Conservation (phyloP, 2,888 invertebrate species). For the Allophyes oxyacanthae region DNA sequence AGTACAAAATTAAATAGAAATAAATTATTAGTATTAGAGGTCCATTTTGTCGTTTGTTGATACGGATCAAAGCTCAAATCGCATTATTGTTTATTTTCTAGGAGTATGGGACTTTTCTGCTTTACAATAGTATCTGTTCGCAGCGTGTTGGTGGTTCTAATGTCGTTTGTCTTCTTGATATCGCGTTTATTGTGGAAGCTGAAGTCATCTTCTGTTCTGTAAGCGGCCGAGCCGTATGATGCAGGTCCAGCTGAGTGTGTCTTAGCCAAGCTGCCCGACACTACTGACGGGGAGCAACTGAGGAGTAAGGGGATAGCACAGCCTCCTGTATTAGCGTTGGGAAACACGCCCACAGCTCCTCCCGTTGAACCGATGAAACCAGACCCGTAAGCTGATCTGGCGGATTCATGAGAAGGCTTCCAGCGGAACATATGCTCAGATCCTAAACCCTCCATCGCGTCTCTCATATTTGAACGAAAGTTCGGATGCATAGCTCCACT, state of each 20-base stretch:
- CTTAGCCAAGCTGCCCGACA: constrained; percentile 77
- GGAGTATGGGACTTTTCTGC: constrained; percentile 47
- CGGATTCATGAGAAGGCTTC: constrained; percentile 66
- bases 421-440: constrained; percentile 65
- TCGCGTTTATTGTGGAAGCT: constrained; percentile 77
- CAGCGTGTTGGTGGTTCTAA: constrained; percentile 37
- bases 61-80: neutral
- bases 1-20: constrained; percentile 43
- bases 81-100: constrained; percentile 51
- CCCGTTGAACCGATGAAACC: constrained; percentile 53
- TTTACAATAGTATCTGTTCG: constrained; percentile 47
- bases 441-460: constrained; percentile 59
- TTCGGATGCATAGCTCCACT: constrained; percentile 62
- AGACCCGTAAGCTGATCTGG: constrained; percentile 68
- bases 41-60: constrained; percentile 18
- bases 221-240: constrained; percentile 67
- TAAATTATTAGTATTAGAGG: constrained; percentile 23
- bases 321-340: constrained; percentile 77
- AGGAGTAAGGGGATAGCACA: constrained; percentile 82
- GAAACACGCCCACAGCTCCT: constrained; percentile 77
- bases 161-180: constrained; percentile 60
- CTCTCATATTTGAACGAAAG: constrained; percentile 66
- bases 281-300: constrained; percentile 82
- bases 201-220: constrained; percentile 74
- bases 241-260: constrained; percentile 59